Evolutionary conservation across 2,888 invertebrate genomes (phyloP), one percentile per base, ranked within the genome.

Genomic region (Nomada goodeniana): DNA sequence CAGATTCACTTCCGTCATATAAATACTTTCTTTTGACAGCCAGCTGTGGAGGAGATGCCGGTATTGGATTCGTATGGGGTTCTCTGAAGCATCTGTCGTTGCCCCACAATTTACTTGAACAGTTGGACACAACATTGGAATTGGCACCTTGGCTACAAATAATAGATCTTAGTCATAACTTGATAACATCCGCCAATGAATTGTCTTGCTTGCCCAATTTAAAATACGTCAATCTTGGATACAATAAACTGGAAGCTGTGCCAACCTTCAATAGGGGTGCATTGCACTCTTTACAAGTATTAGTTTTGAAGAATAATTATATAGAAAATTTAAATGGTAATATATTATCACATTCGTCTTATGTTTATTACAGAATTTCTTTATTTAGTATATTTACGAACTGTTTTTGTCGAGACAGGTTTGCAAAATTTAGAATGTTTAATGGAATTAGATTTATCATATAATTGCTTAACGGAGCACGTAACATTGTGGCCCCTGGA

Each of bases 151-250:
- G 95, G 94, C 91, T 96, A 50, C 95, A 95, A 88, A 95, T 95
- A 44, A 92, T 96, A 61, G 96, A 96, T 93, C 92, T 96, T 53
- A 96, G 96, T 83, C 96, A 96, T 90, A 96, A 96, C 93, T 93
- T 94, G 68, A 93, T 96, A 73, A 93, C 92, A 23, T 94, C 94
- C 82, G 95, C 95, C 0, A 93, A 94, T 50, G 95, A 95, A 59
- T 92, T 96, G 23, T 95, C 95, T 86, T 95, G 94, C 93, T 92
- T 96, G 80, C 95, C 95, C 5, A 95, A 96, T 92, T 93, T 96
- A 61, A 96, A 95, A 89, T 94, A 95, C 85, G 92, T 96, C 26
- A 96, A 96, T 94, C 91, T 96, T 67, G 95, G 96, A 74, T 96
- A 94, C 89, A 96, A 96, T 92, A 95, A 95, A 87, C 91, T 96